These are phyloP conservation scores for Ochotona curzoniae DNA, from an alignment of 2,113 vertebrate species.

Conservation along the genomic window DNA sequence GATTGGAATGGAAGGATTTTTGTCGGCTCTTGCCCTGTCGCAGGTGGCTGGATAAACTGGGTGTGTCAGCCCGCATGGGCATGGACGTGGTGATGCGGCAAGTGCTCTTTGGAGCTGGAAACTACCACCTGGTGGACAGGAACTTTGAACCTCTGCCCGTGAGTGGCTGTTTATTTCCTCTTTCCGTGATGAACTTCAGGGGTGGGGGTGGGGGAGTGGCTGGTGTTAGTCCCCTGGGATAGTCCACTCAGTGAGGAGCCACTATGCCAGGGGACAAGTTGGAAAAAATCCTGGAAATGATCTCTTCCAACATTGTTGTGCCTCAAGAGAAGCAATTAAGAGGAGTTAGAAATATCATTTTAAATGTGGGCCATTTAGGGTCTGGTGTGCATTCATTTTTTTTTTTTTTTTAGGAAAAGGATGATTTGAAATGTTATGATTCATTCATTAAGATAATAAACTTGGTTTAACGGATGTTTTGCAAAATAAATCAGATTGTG, in stretches of 20 bases:
- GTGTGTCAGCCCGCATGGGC: conserved; percentile 91
- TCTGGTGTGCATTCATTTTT: background rate
- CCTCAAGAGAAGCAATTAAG: conserved; percentile 11
- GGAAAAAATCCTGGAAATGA: background rate
- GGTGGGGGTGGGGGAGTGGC: no score
- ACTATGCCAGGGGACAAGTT: background rate
- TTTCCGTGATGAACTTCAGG: background rate
- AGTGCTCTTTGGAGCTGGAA: conserved; percentile 93
- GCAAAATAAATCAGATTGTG: conserved; percentile 10
- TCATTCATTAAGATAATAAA: background rate
- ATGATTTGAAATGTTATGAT: conserved; percentile 30
- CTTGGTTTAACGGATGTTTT: conserved; percentile 10
- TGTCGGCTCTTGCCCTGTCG: conserved; percentile 13
- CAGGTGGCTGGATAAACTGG: conserved; percentile 99
- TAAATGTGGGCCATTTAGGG: background rate
- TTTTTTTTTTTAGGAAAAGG: background rate
- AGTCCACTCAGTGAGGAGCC: background rate
- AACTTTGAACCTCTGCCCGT: conserved; percentile 95
- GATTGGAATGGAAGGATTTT: background rate
- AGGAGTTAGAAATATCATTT: background rate
- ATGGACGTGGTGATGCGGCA: conserved; percentile 96
- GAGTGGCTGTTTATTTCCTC: conserved; percentile 64
- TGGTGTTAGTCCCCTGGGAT: background rate
- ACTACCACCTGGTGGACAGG: conserved; percentile 93
- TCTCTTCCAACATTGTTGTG: background rate